Base-by-base conservation (phyloP, 2,888 invertebrate species). In the Parnassius smintheus region DNA sequence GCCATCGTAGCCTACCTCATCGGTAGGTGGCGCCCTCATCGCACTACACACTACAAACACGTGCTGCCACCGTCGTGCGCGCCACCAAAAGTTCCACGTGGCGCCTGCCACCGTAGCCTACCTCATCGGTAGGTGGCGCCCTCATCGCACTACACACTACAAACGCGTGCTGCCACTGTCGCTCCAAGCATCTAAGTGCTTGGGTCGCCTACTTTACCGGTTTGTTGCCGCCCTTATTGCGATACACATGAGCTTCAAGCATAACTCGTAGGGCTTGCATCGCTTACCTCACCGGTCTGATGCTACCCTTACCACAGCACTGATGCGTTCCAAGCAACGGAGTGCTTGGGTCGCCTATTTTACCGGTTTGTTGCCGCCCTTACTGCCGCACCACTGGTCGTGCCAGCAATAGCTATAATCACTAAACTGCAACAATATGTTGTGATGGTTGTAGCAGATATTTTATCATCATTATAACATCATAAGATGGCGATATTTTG, bases 1-100 rank as follows among this genome's bases (percentile, higher is more conserved):
- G 96, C 98, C 73, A 98, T 96, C 75, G 97, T 98, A 22, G 97
- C 98, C 2, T 99, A 98, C 86, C 93, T 98, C 58, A 97, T 98
- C 62, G 96, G 96, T 96, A 83, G 35, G 35, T 35, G 35, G 4
- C 35, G 35, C 35, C 4, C 35, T 35, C 35, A 35, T 7, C 35
- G 35, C 35, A 35, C 35, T 35, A 35, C 35, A 35, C 35, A 7
- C 35, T 35, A 35, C 35, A 35, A 7, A 35, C 35, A 4, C 4
- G 35, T 35, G 35, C 7, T 7, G 35, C 0, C 35, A 35, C 35
- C 35, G 35, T 7, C 35, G 35, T 7, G 35, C 35, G 35, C 35
- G 35, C 35, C 35, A 35, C 4, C 35, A 35, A 7, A 35, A 35
- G 35, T 35, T 35, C 35, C 35, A 35, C 4, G 35, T 35, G 35